Evolutionary conservation across 2,888 invertebrate genomes (phyloP), one percentile per base, ranked within the genome.

Genomic region (Coronaproctus castanopsis): DNA sequence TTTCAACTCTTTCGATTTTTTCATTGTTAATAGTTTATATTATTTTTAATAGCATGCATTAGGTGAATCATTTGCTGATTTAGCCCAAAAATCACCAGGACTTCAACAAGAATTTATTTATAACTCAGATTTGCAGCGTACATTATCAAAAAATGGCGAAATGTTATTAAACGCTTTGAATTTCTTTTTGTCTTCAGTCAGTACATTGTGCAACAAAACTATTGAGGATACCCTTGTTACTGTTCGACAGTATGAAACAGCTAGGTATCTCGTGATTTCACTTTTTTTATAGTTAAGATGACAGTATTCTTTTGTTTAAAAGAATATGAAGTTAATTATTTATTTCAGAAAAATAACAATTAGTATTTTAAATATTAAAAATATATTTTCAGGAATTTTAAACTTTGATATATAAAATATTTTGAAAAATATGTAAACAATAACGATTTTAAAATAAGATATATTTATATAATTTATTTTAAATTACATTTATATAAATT

Each of bases 121-220:
- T 72, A 96, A 96, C 74, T 88, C 92, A 24, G 95, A 95, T 75
- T 93, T 93, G 59, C 95, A 97, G 76, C 81, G 90, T 67, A 87
- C 88, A 68, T 76, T 97, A 62, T 85, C 85, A 23, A 88, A 90
- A 73, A 95, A 96, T 73, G 95, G 95, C 5, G 95, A 96, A 73
- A 82, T 88, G 59, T 76, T 97, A 65, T 74, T 95, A 67, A 87
- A 87, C 63, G 95, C 96, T 64, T 79, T 97, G 67, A 91, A 92
- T 72, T 95, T 93, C 77, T 98, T 98, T 76, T 89, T 89, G 69
- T 92, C 89, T 56, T 88, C 93, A 24, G 86, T 98, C 58, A 87
- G 89, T 74, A 98, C 97, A 20, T 78, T 98, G 68, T 90, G 93
- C 74, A 87, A 93, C 75, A 95, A 95, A 76, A 97, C 96, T 52